Evolutionary conservation across 1,140 invertebrate genomes (phyloP), one percentile per base, ranked within the genome.

Genomic region (Lerema accius): DNA sequence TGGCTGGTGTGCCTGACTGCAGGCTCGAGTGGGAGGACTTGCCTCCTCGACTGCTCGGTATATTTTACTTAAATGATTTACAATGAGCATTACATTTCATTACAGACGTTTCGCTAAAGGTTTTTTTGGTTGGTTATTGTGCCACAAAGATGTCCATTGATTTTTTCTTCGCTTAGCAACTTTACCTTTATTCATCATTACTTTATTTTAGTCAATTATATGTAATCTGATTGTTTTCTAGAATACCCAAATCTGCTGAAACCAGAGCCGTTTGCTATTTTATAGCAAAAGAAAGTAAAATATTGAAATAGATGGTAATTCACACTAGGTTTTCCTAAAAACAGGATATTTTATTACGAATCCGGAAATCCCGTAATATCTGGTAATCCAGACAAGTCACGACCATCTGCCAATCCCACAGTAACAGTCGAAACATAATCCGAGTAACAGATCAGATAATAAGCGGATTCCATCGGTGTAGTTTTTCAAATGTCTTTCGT

Each of bases 1-100:
- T 80, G 50, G 80, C 72, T 67, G 66, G 71, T 76, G 58, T 75
- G 74, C 72, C 73, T 76, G 66, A 67, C 71, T 76, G 68, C 50
- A 63, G 62, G 35, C 49, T 53, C 26, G 78, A 74, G 84, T 87
- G 82, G 86, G 82, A 76, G 80, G 74, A 84, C 76, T 80, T 43
- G 79, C 67, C 56, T 69, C 63, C 64, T 59, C 65, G 45, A 62
- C 51, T 62, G 55, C 48, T 46, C 55, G 53, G 62, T 63, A 43
- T 55, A 53, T 15, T 11, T 46, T 23, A 16, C 14, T 14, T 28
- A 58, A 23, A 46, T 58, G 35, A 58, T 35, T 58, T 58, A 15
- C 28, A 37, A 46, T 46, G 45, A 19, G 42, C 42, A 32, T 46
- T 46, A 26, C 13, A 43, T 40, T 15, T 43, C 23, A 56, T 43